These are phyloP conservation scores for Bubo bubo DNA, from an alignment of 2,113 vertebrate species.

Conservation along the genomic window DNA sequence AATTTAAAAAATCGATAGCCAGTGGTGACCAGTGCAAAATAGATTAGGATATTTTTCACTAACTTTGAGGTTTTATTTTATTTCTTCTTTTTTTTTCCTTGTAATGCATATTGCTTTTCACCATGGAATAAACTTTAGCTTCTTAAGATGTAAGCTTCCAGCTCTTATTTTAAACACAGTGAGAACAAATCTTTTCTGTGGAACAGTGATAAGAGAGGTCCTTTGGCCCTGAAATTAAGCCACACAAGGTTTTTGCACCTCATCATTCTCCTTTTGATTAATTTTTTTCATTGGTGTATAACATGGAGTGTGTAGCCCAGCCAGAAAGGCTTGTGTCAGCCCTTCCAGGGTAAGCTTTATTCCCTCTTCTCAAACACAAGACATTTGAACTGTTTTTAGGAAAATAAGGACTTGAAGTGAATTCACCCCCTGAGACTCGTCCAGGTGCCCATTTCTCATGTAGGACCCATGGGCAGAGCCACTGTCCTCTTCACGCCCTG, in stretches of 20 bases:
- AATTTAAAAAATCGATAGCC: conserved; percentile 42
- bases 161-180: conserved; percentile 7
- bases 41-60: conserved; percentile 60
- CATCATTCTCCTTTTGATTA: not conserved
- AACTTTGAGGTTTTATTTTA: conserved; percentile 2
- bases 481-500: fast-evolving
- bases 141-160: not conserved
- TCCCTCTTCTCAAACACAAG: not conserved
- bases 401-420: not conserved
- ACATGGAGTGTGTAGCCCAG: fast-evolving
- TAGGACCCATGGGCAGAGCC: not conserved
- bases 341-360: not conserved
- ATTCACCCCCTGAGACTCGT: not conserved
- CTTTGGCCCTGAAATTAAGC: not conserved
- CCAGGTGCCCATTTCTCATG: not conserved
- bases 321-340: fast-evolving
- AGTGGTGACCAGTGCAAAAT: conserved; percentile 66
- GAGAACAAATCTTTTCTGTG: conserved; percentile 21
- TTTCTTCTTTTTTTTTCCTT: not conserved
- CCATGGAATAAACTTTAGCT: not conserved
- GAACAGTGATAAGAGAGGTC: conserved; percentile 45
- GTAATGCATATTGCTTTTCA: not conserved
- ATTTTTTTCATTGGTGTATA: not conserved
- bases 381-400: not conserved
- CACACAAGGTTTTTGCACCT: not conserved